phyloP scores from a whole-genome alignment of 2,888 invertebrate species.

The Boloria euphrosyne region DNA sequence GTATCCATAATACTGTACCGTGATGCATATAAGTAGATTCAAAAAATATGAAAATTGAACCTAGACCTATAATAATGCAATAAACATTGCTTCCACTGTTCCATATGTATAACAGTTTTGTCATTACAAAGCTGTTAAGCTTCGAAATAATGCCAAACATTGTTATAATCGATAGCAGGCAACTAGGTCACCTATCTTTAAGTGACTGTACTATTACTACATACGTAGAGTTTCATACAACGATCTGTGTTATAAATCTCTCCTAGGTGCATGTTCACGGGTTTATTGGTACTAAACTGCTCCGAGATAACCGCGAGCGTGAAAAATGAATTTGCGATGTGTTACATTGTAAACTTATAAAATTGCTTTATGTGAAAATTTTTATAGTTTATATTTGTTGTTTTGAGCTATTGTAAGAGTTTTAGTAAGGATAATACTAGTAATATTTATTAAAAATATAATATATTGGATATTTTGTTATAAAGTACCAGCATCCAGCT shows the following conservation, averaged over 20 bases:
- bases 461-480: no score
- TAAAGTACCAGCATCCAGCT: no score
- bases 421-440: background rate
- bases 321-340: conserved; percentile 48
- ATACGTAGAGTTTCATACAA: conserved; percentile 21
- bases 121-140: background rate
- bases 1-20: no score
- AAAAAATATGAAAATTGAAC: no score
- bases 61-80: no score
- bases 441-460: no score
- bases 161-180: conserved; percentile 5
- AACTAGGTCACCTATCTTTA: conserved; percentile 22
- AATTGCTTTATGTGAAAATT: conserved; percentile 25
- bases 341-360: conserved; percentile 42
- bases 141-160: conserved; percentile 5
- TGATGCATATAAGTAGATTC: no score
- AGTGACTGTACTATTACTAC: conserved; percentile 8
- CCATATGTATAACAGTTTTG: background rate
- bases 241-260: conserved; percentile 37
- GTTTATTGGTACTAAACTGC: conserved; percentile 47
- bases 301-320: conserved; percentile 43
- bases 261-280: conserved; percentile 31
- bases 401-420: background rate
- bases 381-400: conserved; percentile 21
- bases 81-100: no score